Evolutionary conservation across 1,140 invertebrate genomes (phyloP).

Genomic region (Magallana ariakensis): DNA sequence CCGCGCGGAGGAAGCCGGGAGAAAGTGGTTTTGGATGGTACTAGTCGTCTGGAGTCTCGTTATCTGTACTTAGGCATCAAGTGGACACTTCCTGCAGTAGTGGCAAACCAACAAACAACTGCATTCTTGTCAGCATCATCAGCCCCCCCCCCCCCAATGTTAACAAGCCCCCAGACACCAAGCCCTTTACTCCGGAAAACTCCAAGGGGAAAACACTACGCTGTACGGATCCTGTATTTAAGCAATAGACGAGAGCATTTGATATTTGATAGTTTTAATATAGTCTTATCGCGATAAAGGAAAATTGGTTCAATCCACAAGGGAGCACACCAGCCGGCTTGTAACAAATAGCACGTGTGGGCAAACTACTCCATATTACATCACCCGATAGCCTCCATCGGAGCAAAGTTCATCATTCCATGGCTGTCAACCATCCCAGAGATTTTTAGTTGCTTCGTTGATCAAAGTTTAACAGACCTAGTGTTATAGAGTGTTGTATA

Average conservation of each 20-base stretch:
- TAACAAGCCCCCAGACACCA: not conserved
- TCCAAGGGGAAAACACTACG: not conserved
- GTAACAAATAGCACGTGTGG: not conserved
- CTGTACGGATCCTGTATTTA: not conserved
- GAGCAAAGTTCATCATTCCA: not conserved
- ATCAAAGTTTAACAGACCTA: not conserved
- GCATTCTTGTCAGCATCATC: not conserved
- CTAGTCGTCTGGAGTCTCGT: not conserved
- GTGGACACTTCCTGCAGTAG: not conserved
- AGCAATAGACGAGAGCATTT: conserved; percentile 4
- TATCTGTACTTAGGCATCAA: not conserved
- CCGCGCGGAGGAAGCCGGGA: not conserved
- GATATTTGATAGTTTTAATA: conserved; percentile 17
- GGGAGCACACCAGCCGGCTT: not conserved
- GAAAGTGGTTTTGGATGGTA: not conserved
- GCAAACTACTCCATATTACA: not conserved
- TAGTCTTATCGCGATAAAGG: conserved; percentile 21
- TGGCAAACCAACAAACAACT: not conserved
- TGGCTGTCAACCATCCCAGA: not conserved
- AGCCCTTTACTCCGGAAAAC: not conserved
- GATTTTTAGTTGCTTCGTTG: not conserved
- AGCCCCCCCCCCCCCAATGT: too few relatives aligned
- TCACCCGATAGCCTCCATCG: not conserved
- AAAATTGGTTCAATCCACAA: not conserved
- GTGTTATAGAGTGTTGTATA: not conserved